Evolutionary conservation across 2,888 invertebrate species (phyloP).

Genomic region (Eupithecia tripunctaria): DNA sequence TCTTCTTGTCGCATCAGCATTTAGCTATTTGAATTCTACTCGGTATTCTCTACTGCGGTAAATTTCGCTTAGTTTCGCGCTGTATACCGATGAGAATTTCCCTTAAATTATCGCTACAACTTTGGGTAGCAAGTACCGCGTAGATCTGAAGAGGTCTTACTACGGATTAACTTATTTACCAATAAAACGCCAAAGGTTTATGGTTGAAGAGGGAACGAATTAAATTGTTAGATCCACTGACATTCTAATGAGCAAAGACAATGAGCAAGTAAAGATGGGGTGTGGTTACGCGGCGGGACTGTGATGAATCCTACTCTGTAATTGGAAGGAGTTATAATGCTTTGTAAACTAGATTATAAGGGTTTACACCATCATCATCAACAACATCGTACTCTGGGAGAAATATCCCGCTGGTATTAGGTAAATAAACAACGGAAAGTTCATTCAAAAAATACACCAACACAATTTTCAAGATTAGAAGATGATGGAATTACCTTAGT

Average conservation of each 20-base stretch:
- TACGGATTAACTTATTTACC: background rate
- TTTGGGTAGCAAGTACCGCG: background rate
- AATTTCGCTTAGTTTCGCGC: background rate
- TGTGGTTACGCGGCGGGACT: background rate
- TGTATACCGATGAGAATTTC: background rate
- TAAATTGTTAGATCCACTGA: constrained; percentile 28
- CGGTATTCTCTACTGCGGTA: background rate
- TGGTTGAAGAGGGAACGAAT: constrained; percentile 34
- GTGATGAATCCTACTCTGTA: constrained; percentile 13
- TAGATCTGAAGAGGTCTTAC: background rate
- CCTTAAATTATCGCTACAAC: background rate
- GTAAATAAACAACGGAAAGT: background rate
- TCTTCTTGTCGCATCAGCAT: background rate
- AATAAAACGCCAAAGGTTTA: constrained; percentile 42
- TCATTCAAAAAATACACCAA: too few species aligned
- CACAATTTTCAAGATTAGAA: too few species aligned
- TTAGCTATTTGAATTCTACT: background rate
- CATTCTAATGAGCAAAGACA: constrained; percentile 19
- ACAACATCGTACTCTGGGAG: background rate
- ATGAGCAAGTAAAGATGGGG: constrained; percentile 2
- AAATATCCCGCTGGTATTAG: background rate
- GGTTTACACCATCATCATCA: background rate
- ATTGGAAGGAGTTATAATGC: constrained; percentile 8
- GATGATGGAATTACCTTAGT: too few species aligned
- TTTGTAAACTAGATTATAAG: constrained; percentile 14